A percentile compares a stretch with the other conserved stretches of the same genome.
Evolutionary conservation across 2,797 vertebrate genomes (phyloP).

Genomic region (Setipinna tenuifilis): DNA sequence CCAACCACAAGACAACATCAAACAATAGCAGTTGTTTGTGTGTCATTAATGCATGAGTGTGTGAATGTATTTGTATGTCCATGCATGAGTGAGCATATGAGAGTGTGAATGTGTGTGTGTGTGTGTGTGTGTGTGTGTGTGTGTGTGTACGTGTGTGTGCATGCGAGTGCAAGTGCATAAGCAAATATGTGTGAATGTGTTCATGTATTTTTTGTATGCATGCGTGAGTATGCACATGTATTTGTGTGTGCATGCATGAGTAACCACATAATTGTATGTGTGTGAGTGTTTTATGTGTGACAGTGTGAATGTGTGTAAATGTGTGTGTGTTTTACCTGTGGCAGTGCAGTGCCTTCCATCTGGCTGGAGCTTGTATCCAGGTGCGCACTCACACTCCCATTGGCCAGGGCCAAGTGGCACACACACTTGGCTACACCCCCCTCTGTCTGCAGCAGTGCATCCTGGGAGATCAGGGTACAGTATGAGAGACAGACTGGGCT

Average conservation of each 20-base stretch:
- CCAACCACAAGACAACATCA: neutral
- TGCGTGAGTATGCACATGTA: neutral
- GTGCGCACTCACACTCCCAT: constrained; percentile 87
- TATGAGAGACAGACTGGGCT: neutral
- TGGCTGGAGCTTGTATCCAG: constrained; percentile 84
- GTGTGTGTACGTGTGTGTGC: neutral
- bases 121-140: constrained; percentile 27
- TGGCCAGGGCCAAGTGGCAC: constrained; percentile 67
- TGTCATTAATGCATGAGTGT: no score
- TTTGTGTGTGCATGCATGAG: neutral
- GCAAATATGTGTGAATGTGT: no score
- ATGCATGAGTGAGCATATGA: neutral
- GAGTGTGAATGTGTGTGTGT: constrained; percentile 9
- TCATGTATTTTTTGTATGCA: no score
- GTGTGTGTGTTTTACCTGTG: constrained; percentile 68
- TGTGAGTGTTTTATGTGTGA: neutral
- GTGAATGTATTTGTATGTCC: neutral
- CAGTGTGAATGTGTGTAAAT: constrained; percentile 31
- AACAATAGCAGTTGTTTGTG: neutral
- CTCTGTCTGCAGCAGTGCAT: constrained; percentile 86
- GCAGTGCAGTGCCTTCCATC: constrained; percentile 83
- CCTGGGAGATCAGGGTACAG: constrained; percentile 72
- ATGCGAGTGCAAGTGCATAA: constrained; percentile 11
- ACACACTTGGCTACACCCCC: constrained; percentile 91
- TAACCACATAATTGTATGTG: neutral